Base-by-base conservation (phyloP, 2,888 invertebrate genomes). In the Drosophila pegasa region DNA sequence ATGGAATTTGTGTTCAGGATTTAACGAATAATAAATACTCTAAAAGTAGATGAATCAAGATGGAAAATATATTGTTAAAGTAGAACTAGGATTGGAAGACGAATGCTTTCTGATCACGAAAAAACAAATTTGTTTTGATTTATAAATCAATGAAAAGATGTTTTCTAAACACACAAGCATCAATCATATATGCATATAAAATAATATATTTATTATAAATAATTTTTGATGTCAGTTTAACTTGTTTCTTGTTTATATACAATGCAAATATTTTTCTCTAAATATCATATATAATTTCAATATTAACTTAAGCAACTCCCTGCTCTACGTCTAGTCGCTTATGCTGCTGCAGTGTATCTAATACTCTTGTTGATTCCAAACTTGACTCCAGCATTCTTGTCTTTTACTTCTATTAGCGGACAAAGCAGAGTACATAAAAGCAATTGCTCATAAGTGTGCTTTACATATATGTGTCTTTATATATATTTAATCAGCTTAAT, bases 401-500 rank as follows among this genome's bases (percentile, higher is more conserved):
- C 56, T 56, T 27, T 18, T n/a, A 47, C 47, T 56, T 56, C 33
- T 18, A 56, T 45, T 33, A 22, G 45, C 25, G 27, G 2, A 56
- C 52, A 52, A 52, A 52, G 52, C 40, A 29, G 20, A 40, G 31
- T 35, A 45, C 33, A 43, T 41, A 38, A 2, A 9, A 25, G 20
- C 22, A 55, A 41, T n/a, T 41, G 25, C 25, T 40, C 31, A 18
- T 40, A 55, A 55, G 20, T 57, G n/a, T n/a, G 18, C 16, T 6
- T 45, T 57, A 7, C 37, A 52, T 51, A 22, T 25, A 25, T 18
- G 7, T 27, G n/a, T 37, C 16, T 52, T 38, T 48, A 40, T 20
- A 41, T 51, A 31, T 47, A 43, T 60, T 60, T 67, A 71, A 59
- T 72, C 55, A 59, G 51, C 35, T 35, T 37, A 45, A 31, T 51